phyloP scores from a whole-genome alignment of 2,113 vertebrate genomes.

The Eulemur rufifrons region DNA sequence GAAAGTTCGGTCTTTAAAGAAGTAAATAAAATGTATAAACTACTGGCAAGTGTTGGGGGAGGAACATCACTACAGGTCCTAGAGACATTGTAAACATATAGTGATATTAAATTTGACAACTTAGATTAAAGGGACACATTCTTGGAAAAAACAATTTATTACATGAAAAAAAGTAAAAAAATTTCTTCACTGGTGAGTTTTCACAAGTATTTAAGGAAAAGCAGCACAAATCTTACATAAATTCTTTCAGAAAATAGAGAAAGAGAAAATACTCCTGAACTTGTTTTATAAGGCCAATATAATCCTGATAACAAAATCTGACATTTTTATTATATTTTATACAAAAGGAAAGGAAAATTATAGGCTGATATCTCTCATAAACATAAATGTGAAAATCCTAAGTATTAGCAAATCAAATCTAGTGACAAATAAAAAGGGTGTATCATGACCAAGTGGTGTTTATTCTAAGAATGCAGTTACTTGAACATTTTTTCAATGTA shows the following conservation, averaged over 20 bases:
- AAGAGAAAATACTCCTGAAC: not conserved
- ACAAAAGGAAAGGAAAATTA: slow-evolving; percentile 2
- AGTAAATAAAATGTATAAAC: not conserved
- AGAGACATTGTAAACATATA: not conserved
- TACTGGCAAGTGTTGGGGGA: not conserved
- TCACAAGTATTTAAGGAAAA: not conserved
- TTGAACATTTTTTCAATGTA: not conserved
- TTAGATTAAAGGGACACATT: not conserved
- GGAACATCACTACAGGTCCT: not conserved
- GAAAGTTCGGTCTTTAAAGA: not conserved
- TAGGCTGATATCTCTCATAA: not conserved
- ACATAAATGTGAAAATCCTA: not conserved
- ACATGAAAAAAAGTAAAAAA: not conserved
- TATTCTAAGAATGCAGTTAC: not conserved
- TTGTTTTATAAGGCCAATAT: not conserved
- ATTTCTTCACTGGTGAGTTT: not conserved
- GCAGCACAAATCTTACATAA: not conserved
- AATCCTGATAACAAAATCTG: not conserved
- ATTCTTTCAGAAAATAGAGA: not conserved
- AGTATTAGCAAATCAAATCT: not conserved
- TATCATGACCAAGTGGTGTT: not conserved
- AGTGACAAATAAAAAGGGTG: not conserved
- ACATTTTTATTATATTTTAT: not conserved
- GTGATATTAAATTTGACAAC: not conserved
- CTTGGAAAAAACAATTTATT: not conserved